Evolutionary conservation across 2,113 vertebrate genomes (phyloP), one percentile per base, ranked within the genome.

Genomic region (Neopipo cinnamomea): DNA sequence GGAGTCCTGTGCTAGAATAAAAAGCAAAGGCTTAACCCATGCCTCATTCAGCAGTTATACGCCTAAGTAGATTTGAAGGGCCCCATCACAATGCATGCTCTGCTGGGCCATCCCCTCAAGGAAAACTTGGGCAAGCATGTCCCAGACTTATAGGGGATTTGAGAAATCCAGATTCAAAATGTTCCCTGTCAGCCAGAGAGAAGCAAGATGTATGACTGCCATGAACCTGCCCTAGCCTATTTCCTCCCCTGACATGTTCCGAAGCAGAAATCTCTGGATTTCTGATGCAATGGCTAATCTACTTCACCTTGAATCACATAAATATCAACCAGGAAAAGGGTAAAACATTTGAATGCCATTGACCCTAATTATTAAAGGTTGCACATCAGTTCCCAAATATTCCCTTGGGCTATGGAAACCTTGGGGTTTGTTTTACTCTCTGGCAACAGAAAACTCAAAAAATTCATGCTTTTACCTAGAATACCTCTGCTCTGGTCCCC

Each of bases 21-120:
- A 68, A 44, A 65, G 82, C 52, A 65, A 65, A 80, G 67, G 46
- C 27, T 95, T 67, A 85, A 67, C 50, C 50, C 12, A 2, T 27
- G 12, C 41, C 39, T 75, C 39, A 13, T 55, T 31, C 62, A 58
- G 72, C 41, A 55, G 18, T 61, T 39, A 61, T 30, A 16, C 35
- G 31, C 19, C 47, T 68, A 27, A 71, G 47, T 2, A 58, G 21
- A 3, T 47, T 91, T 67, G n/a, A 33, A 72, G 35, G 19, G 16
- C 59, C 56, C 42, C 58, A 3, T 37, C 35, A 11, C 0, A 0
- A 59, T n/a, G 12, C 7, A 19, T 68, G 30, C 35, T 71, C 25
- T 49, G 47, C n/a, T 76, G 63, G 46, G 47, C 21, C 41, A 31
- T 42, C 42, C 35, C 79, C 46, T 66, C 66, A 46, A 27, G n/a